Percentiles rank a stretch among this genome's conserved stretches.
Conservation (phyloP, 2,113 vertebrate genomes). For the Sceloporus tristichus region DNA sequence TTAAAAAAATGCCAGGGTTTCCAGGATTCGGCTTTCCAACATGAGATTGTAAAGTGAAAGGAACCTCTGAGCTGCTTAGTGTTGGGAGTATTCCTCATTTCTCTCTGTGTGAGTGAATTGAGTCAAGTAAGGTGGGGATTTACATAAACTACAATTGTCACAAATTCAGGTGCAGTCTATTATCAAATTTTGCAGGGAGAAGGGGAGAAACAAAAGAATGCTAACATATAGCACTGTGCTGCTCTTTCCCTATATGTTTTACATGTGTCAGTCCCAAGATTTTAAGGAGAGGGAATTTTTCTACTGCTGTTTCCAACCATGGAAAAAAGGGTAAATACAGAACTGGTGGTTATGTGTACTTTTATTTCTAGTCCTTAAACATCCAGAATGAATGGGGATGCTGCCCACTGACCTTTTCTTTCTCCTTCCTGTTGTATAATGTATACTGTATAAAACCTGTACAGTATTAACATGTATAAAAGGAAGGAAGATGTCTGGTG, state of each 20-base stretch:
- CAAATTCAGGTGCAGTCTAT: background rate
- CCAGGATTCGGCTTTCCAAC: conserved; percentile 16
- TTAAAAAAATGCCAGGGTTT: background rate
- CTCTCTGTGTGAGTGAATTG: background rate
- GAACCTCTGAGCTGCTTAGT: background rate
- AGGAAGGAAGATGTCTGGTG: too few species aligned
- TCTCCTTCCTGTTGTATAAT: too few species aligned
- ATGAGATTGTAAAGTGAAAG: background rate
- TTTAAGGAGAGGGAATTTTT: background rate
- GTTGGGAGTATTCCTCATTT: background rate
- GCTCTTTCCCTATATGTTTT: background rate
- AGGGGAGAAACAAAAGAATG: background rate
- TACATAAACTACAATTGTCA: background rate
- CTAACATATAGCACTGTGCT: background rate
- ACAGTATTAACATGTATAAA: too few species aligned
- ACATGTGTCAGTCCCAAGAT: background rate
- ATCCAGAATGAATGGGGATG: background rate
- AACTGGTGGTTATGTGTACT: background rate
- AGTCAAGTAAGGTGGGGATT: background rate
- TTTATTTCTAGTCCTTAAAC: background rate
- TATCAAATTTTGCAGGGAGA: background rate
- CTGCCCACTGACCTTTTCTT: background rate
- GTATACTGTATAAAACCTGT: too few species aligned
- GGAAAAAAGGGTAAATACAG: background rate
- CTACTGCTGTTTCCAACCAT: background rate